Evolutionary conservation across 2,888 invertebrate genomes (phyloP).

Genomic region (Pimpla rufipes): DNA sequence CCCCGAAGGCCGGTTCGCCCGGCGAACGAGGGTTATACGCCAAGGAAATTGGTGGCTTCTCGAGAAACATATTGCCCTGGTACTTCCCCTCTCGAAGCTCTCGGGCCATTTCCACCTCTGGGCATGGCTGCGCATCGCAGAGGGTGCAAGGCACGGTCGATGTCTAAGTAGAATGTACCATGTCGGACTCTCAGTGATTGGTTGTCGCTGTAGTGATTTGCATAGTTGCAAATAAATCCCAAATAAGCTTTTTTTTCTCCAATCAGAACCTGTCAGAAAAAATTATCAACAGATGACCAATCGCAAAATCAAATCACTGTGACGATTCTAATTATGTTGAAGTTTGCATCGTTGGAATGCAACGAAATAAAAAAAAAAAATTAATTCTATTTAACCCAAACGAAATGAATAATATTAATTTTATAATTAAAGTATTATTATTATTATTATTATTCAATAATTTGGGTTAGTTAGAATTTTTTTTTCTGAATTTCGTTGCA

Average conservation of each 20-base stretch:
- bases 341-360: too few species aligned
- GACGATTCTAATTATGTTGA: too few species aligned
- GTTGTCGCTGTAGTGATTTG: not conserved
- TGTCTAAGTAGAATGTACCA: not conserved
- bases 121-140: constrained; percentile 33
- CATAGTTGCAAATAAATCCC: not conserved
- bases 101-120: constrained; percentile 24
- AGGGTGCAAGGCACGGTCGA: constrained; percentile 1
- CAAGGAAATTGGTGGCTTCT: constrained; percentile 79
- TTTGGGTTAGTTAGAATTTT: too few species aligned
- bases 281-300: too few species aligned
- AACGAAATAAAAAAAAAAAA: too few species aligned
- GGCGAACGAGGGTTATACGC: constrained; percentile 55
- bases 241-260: not conserved
- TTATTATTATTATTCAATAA: too few species aligned
- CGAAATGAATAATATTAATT: too few species aligned
- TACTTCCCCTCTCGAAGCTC: constrained; percentile 60
- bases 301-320: too few species aligned
- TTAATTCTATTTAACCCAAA: too few species aligned
- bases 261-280: too few species aligned
- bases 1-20: constrained; percentile 14
- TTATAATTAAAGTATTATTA: too few species aligned
- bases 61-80: constrained; percentile 78
- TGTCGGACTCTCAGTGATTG: not conserved
- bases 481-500: too few species aligned